These are phyloP conservation scores for Orchesella cincta DNA, from an alignment of 1,140 invertebrate species.

Conservation along the genomic window DNA sequence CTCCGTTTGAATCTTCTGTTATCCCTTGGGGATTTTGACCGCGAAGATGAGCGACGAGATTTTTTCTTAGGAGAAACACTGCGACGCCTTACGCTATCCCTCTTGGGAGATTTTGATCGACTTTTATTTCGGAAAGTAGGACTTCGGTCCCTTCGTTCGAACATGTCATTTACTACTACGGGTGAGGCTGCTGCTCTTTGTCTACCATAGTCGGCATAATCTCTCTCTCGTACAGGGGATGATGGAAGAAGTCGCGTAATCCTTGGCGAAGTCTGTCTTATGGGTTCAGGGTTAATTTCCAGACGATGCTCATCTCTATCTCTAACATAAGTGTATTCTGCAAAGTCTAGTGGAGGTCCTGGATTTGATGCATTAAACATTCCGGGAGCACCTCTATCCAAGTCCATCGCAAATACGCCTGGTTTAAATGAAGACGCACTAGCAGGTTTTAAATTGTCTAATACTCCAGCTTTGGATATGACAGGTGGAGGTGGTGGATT, in stretches of 20 bases:
- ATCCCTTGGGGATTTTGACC: too few species aligned
- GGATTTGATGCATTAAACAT: not conserved
- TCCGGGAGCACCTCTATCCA: not conserved
- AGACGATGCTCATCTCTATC: not conserved
- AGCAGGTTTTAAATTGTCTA: not conserved
- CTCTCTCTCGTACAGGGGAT: not conserved
- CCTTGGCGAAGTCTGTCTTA: not conserved
- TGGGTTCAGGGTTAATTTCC: not conserved
- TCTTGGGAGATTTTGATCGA: not conserved
- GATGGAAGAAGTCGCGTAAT: not conserved
- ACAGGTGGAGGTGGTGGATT: conserved; percentile 25
- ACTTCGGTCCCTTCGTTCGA: not conserved
- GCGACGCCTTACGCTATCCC: not conserved
- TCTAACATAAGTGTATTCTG: not conserved
- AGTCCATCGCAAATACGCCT: not conserved
- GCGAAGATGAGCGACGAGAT: not conserved
- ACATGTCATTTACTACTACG: not conserved
- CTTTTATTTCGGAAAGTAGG: not conserved
- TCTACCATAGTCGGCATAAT: too few species aligned
- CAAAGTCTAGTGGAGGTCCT: not conserved
- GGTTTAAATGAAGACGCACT: not conserved
- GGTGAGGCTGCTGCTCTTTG: not conserved
- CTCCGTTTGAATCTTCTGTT: too few species aligned
- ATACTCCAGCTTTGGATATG: not conserved
- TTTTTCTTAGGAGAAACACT: not conserved